Conservation (phyloP, 2,113 vertebrate species). For the Rhipidura dahli region DNA sequence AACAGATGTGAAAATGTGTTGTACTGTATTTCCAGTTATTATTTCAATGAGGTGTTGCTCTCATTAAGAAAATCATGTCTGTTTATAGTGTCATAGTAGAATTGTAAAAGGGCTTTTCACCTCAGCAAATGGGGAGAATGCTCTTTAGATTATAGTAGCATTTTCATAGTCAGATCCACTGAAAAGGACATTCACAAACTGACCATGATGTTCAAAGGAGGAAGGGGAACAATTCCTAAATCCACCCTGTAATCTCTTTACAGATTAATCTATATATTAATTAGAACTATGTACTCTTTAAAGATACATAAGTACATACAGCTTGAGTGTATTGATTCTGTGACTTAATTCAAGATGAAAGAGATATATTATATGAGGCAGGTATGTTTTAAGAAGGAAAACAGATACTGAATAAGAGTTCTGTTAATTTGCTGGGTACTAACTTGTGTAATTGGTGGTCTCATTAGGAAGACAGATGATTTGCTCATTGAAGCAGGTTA, state of each 20-base stretch:
- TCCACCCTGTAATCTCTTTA: neutral
- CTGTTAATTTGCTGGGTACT: slow-evolving; percentile 15
- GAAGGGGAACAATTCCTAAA: neutral
- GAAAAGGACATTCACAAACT: neutral
- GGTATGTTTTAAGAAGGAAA: neutral
- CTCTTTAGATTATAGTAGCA: neutral
- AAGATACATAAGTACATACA: neutral
- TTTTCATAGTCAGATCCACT: neutral
- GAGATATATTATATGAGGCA: neutral
- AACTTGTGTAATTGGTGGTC: neutral
- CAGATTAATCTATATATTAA: neutral
- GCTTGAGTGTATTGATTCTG: neutral
- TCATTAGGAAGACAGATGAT: slow-evolving; percentile 42
- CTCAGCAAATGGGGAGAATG: neutral
- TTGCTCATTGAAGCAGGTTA: slow-evolving; percentile 18
- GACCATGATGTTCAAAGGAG: neutral
- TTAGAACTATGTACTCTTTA: neutral
- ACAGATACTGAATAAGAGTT: neutral
- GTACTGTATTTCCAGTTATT: neutral
- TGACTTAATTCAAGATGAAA: neutral
- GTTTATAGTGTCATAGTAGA: neutral
- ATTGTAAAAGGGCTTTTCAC: neutral
- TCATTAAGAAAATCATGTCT: neutral
- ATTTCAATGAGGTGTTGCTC: neutral
- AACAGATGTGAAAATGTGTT: neutral